Percentiles rank a stretch among this genome's conserved stretches.
Evolutionary conservation across 30 jellyfish, hydroid and myxozoan genomes (phyloP).

Genomic region (Aurelia coerulea): DNA sequence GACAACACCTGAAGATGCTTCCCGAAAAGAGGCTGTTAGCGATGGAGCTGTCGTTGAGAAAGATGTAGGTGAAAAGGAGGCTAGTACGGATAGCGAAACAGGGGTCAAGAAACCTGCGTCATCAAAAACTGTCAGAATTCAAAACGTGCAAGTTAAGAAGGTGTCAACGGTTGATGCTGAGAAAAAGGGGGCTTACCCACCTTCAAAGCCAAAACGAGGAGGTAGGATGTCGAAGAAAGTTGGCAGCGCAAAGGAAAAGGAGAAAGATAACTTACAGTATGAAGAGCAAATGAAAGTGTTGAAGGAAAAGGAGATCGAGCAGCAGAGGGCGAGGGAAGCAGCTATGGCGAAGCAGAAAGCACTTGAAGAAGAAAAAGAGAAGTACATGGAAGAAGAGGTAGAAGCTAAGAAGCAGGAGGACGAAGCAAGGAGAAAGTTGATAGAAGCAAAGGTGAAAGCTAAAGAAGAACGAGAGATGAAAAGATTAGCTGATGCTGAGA

Average conservation of each 20-base stretch:
- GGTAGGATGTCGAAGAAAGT: conserved; percentile 30
- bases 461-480: conserved; percentile 65
- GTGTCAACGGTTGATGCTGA: conserved; percentile 47
- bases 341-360: conserved; percentile 68
- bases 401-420: conserved; percentile 62
- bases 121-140: conserved; percentile 4
- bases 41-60: conserved; percentile 14
- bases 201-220: conserved; percentile 58
- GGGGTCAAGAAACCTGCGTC: conserved; percentile 12
- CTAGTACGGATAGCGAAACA: background rate
- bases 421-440: conserved; percentile 47
- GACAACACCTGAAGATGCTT: conserved; percentile 7
- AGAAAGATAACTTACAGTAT: conserved; percentile 34
- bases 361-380: conserved; percentile 51
- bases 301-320: conserved; percentile 67
- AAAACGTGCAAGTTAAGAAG: conserved; percentile 46
- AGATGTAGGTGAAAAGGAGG: conserved; percentile 1
- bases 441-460: conserved; percentile 53
- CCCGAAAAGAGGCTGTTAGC: background rate
- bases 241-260: conserved; percentile 7
- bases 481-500: conserved; percentile 64
- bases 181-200: conserved; percentile 61
- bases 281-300: conserved; percentile 54
- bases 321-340: conserved; percentile 66
- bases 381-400: conserved; percentile 55